phyloP scores from a whole-genome alignment of 2,888 invertebrate genomes.

The Cephus pulcher region DNA sequence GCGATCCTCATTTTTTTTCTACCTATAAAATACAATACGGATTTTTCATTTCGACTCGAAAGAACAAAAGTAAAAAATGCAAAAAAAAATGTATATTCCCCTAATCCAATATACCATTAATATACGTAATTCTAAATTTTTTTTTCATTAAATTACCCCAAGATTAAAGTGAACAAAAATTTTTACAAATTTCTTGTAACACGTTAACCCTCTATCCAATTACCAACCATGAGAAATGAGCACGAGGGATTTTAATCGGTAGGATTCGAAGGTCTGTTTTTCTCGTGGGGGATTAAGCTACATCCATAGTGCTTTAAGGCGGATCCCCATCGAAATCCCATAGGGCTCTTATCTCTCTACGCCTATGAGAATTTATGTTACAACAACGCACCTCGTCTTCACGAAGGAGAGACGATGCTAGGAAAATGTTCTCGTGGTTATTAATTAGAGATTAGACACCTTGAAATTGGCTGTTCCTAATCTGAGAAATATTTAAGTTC shows the following conservation, averaged over 20 bases:
- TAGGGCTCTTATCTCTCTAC: not conserved
- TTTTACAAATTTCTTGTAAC: not conserved
- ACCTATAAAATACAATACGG: not conserved
- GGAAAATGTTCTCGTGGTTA: not conserved
- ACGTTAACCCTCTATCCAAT: not conserved
- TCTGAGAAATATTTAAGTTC: not conserved
- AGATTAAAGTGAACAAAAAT: not conserved
- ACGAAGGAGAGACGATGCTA: not conserved
- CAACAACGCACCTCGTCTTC: not conserved
- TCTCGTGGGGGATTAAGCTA: not conserved
- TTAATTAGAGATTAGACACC: not conserved
- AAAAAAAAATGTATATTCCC: no score
- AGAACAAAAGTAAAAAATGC: no score
- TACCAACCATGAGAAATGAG: not conserved
- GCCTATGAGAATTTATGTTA: not conserved
- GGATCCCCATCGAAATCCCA: not conserved
- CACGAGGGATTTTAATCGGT: not conserved
- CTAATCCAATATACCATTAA: no score
- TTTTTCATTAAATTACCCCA: not conserved
- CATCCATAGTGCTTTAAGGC: not conserved
- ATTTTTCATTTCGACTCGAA: no score
- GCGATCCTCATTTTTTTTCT: not conserved
- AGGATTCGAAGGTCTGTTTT: not conserved
- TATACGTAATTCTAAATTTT: not conserved
- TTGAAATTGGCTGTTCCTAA: not conserved